Base-by-base conservation (phyloP, 2,797 vertebrate species). In the Sitta carolinensis region DNA sequence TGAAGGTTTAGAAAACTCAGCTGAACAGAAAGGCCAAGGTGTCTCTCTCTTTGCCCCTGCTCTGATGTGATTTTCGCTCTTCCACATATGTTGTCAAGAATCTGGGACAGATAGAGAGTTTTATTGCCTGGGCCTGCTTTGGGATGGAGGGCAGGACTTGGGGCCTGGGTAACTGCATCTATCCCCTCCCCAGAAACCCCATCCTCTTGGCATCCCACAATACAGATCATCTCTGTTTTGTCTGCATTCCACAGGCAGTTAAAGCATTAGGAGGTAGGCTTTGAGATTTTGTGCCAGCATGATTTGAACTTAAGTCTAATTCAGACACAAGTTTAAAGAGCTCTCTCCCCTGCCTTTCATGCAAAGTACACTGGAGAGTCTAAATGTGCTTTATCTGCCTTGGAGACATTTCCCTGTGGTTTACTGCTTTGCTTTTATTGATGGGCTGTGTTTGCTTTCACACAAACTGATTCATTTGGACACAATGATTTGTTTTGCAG, bases 371-470 rank as follows among this genome's bases (percentile, higher is more conserved):
- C 79, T 69, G 54, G 47, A 59, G 89, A 48, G 72, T 72, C 77
- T 87, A 72, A 94, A 91, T 85, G 84, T n/a, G 32, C 59, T 77
- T 23, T 89, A 55, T 77, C 48, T 94, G 72, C 50, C 92, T 89
- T 30, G 38, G 69, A 91, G 92, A 93, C 90, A 45, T 93, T 94
- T 91, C 54, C 79, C 58, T 84, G 68, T 43, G 54, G 72, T 95
- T 96, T 94, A 87, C 62, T 94, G 78, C 92, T 93, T 84, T 82
- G 66, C 69, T 92, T 90, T 94, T 95, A 86, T 96, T 89, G 76
- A 89, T 93, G 61, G 66, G 30, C 69, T 70, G 7, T 62, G 57
- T 84, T 93, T 90, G 74, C 76, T 90, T 74, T 90, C 61, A 81
- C 52, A 58, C 69, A 79, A 90, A 82, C 85, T 47, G 84, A 90